Conservation (phyloP, 2,888 invertebrate genomes). For the Macrophya alboannulata region DNA sequence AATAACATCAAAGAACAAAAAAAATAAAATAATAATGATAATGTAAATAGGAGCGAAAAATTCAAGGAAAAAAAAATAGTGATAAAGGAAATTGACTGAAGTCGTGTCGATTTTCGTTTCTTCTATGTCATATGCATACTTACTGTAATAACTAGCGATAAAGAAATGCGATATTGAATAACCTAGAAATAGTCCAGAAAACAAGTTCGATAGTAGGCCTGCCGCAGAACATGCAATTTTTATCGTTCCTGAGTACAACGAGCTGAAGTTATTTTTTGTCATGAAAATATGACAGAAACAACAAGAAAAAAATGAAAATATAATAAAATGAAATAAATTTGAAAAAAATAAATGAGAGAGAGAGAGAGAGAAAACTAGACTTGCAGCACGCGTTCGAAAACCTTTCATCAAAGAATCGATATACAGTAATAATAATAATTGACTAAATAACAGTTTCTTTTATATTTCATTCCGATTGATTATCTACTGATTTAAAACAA, state of each 20-base stretch:
- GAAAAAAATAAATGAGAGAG: no score
- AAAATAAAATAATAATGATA: no score
- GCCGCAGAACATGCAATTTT: background rate
- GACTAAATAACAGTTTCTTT: no score
- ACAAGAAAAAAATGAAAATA: background rate
- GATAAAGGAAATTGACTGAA: background rate
- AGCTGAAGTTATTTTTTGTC: constrained; percentile 8
- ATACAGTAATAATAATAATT: no score
- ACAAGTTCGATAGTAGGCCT: constrained; percentile 30
- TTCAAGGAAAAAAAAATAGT: background rate
- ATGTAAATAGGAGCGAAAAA: background rate
- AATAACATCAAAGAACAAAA: no score
- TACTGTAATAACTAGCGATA: background rate
- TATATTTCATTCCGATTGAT: no score
- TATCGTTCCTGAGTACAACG: background rate
- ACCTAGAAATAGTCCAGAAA: constrained; percentile 36
- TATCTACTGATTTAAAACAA: no score
- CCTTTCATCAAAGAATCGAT: no score
- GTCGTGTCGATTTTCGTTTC: background rate
- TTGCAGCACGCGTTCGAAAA: no score
- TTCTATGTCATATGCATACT: background rate
- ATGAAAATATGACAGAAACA: background rate
- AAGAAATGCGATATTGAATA: constrained; percentile 40
- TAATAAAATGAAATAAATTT: background rate
- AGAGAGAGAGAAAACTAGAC: no score